Evolutionary conservation across 2,113 vertebrate species (phyloP).

Genomic region (Tragulus kanchil): DNA sequence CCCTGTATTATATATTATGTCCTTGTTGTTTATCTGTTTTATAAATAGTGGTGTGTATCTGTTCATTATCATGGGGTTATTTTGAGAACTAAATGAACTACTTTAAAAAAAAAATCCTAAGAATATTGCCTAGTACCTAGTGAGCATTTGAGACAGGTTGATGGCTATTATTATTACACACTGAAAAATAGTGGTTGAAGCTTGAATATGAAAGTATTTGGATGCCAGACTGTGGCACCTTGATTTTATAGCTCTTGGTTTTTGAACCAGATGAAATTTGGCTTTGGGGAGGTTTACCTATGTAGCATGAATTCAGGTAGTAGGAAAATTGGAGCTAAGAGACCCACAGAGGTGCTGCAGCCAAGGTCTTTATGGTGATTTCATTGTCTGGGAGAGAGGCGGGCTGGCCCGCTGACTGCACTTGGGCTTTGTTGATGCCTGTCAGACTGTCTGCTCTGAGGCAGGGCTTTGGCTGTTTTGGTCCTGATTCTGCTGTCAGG

Average conservation of each 20-base stretch:
- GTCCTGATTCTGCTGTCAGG: background rate
- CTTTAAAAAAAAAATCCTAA: background rate
- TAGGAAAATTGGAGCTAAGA: background rate
- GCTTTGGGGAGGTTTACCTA: background rate
- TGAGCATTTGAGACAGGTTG: background rate
- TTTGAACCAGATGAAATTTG: background rate
- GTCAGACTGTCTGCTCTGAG: background rate
- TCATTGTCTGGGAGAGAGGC: background rate
- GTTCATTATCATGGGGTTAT: background rate
- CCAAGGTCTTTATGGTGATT: constrained; percentile 46
- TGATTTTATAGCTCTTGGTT: background rate
- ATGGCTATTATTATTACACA: background rate
- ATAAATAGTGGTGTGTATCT: background rate
- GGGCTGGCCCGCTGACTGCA: background rate
- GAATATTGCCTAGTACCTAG: background rate
- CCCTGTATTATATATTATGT: background rate
- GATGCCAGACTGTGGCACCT: background rate
- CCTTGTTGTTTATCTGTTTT: background rate
- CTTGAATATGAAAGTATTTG: background rate
- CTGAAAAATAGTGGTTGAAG: background rate
- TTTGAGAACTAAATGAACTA: background rate
- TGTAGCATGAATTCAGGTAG: constrained; percentile 3
- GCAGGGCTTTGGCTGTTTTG: background rate
- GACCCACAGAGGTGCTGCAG: background rate
- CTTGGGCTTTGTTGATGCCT: background rate